Conservation (phyloP, 2,888 invertebrate genomes). For the Epiblema foenella region DNA sequence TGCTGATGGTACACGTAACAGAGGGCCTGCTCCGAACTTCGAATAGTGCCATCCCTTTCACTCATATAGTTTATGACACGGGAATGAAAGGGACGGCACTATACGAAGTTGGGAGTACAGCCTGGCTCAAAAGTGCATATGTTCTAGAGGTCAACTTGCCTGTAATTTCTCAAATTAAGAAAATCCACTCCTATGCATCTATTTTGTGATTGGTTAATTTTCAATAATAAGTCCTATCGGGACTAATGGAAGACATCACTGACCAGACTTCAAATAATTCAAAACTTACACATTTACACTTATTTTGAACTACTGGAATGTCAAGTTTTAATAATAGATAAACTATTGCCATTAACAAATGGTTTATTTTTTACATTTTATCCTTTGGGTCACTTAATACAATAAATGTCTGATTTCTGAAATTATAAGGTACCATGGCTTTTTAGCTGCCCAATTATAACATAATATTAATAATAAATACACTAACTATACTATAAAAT, state of each 20-base stretch:
- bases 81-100: too few relatives aligned
- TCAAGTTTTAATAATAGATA: slow-evolving; percentile 10
- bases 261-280: slow-evolving; percentile 25
- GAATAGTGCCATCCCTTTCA: too few relatives aligned
- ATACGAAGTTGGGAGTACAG: too few relatives aligned
- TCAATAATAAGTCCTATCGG: not conserved
- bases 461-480: slow-evolving; percentile 40
- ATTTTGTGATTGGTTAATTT: too few relatives aligned
- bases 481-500: slow-evolving; percentile 41
- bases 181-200: too few relatives aligned
- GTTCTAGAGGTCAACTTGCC: not conserved
- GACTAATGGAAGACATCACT: slow-evolving; percentile 16
- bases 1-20: not conserved
- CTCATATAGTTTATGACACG: too few relatives aligned
- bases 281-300: slow-evolving; percentile 21
- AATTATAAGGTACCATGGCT: slow-evolving; percentile 13
- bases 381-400: slow-evolving; percentile 34
- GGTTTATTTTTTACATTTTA: slow-evolving; percentile 28
- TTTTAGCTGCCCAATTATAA: slow-evolving; percentile 26
- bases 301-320: slow-evolving; percentile 34
- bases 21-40: too few relatives aligned
- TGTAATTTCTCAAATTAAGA: not conserved
- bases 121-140: too few relatives aligned
- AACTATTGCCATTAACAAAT: slow-evolving; percentile 22
- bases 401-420: slow-evolving; percentile 22